Conservation (phyloP, 2,113 vertebrate genomes). For the Pelecanoides urinatrix region DNA sequence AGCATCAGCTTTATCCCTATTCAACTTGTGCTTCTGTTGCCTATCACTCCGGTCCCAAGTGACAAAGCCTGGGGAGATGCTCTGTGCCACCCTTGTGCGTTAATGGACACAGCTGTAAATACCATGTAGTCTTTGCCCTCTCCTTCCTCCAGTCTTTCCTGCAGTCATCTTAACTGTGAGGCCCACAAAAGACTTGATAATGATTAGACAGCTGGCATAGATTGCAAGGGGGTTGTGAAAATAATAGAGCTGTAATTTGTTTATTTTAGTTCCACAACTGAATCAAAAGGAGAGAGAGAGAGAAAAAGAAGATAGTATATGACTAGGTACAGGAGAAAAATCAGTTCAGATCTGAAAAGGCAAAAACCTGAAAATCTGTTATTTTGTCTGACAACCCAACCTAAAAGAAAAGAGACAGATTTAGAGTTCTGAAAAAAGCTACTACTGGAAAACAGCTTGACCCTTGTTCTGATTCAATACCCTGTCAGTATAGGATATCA, state of each 20-base stretch:
- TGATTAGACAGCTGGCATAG: neutral
- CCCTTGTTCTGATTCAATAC: neutral
- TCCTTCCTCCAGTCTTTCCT: neutral
- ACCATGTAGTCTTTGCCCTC: neutral
- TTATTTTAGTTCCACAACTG: neutral
- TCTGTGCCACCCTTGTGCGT: neutral
- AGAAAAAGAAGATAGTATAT: neutral
- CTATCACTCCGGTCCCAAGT: neutral
- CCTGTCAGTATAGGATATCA: neutral
- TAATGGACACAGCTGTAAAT: neutral
- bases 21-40: neutral
- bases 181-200: neutral
- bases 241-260: neutral
- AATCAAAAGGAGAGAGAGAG: neutral
- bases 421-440: neutral
- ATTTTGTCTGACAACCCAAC: neutral
- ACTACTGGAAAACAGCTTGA: neutral
- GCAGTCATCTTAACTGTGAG: neutral
- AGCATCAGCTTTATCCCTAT: neutral
- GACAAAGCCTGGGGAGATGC: rapidly evolving
- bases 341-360: neutral
- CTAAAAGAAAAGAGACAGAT: neutral
- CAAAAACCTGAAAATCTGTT: neutral
- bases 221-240: neutral
- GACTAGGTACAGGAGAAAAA: neutral